Evolutionary conservation across 1,140 invertebrate genomes (phyloP).

Genomic region (Brachionus plicatilis): DNA sequence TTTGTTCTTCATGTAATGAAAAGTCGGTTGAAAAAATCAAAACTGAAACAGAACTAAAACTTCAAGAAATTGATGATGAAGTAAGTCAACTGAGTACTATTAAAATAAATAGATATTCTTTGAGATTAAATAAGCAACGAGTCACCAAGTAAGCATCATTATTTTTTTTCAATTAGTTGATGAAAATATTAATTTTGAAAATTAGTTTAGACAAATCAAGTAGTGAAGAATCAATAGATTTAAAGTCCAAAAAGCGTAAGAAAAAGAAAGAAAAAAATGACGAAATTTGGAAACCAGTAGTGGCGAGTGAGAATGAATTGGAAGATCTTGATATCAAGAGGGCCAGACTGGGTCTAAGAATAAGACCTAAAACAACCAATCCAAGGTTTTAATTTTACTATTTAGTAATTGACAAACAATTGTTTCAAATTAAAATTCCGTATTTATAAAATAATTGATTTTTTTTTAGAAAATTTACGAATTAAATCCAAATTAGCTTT

Average conservation of each 20-base stretch:
- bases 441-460: background rate
- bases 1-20: background rate
- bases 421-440: background rate
- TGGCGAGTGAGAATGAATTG: background rate
- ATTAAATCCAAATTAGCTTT: background rate
- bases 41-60: background rate
- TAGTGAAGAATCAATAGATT: background rate
- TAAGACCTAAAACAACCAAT: background rate
- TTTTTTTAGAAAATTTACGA: background rate
- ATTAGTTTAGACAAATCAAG: background rate
- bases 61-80: background rate
- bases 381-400: background rate
- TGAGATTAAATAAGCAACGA: background rate
- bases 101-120: constrained; percentile 2
- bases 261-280: background rate
- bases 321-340: background rate
- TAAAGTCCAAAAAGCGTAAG: background rate
- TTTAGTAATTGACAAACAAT: background rate
- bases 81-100: background rate
- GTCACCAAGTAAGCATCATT: background rate
- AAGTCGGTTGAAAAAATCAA: background rate
- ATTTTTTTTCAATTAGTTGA: background rate
- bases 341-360: background rate
- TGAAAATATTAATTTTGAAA: background rate
- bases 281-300: background rate